Base-by-base conservation (phyloP, 2,888 invertebrate genomes). In the Cheilosia grossa region DNA sequence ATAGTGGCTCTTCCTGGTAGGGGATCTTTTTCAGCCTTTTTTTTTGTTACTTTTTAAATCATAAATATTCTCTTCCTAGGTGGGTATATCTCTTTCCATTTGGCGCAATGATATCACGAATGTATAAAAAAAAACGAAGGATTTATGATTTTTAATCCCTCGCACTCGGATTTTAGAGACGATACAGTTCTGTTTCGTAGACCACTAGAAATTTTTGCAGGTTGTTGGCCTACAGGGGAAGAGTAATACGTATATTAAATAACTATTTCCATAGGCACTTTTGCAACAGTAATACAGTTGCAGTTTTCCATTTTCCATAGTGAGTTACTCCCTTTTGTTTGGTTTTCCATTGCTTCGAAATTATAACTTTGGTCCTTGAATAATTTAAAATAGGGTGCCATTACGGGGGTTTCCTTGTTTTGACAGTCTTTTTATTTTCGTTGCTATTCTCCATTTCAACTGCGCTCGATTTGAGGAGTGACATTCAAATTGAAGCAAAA, bases 81-180 rank as follows among this genome's bases (percentile, higher is more conserved):
- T 4, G 21, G 49, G 21, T 19, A 10, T 49, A 19, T 21, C 13
- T 49, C 42, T 49, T 54, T 54, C 40, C 40, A 54, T 40, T 67
- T 67, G 66, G 53, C 54, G 42, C 66, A 67, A 67, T 67, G 54
- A 67, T 67, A 66, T 53, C 37, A 66, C n/a, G 53, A 53, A 53
- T 40, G 42, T 3, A n/a, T 27, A 66, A 53, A 33, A 51, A 51
- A 33, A 51, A 37, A 56, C 7, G n/a, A 30, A 56, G n/a, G n/a
- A 30, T n/a, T 47, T 47, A 47, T 19, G 44, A 49, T 49, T n/a
- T n/a, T 49, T 21, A 13, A 49, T 49, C 49, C 21, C 9, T 49
- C 7, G 21, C 19, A 21, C 21, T 49, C 4, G 49, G 10, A 49
- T 49, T 49, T 13, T 21, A 10, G 21, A 19, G 49, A 49, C 49